Conservation (phyloP, 2,888 invertebrate genomes). For the Thymelicus lineola region DNA sequence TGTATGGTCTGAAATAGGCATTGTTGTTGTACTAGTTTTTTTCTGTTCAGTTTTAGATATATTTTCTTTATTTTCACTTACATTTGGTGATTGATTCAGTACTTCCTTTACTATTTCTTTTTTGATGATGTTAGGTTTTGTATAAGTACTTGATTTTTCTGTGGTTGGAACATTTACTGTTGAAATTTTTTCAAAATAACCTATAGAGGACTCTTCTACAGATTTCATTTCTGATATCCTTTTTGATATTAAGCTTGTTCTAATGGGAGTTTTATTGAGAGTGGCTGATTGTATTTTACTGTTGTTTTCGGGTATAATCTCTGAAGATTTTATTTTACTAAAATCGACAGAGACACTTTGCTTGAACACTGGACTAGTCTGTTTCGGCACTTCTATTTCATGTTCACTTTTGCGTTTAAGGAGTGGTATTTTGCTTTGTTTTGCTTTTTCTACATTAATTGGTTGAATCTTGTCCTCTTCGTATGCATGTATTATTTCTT, state of each 20-base stretch:
- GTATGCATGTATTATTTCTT: constrained; percentile 74
- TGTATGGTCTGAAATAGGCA: not conserved
- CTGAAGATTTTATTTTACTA: constrained; percentile 21
- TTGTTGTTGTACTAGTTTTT: constrained; percentile 6
- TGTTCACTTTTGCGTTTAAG: constrained; percentile 62
- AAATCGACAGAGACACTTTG: constrained; percentile 43
- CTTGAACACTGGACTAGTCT: constrained; percentile 36
- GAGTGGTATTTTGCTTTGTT: constrained; percentile 65
- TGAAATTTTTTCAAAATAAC: constrained; percentile 1
- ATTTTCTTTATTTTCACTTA: not conserved
- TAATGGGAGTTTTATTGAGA: constrained; percentile 19
- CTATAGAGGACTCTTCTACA: not conserved
- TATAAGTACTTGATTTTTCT: constrained; percentile 6
- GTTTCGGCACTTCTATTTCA: constrained; percentile 50
- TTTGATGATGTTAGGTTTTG: not conserved
- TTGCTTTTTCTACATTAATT: constrained; percentile 53
- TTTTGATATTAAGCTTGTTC: not conserved
- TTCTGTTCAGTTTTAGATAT: not conserved
- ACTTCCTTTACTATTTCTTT: not conserved
- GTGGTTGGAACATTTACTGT: not conserved
- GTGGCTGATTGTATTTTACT: constrained; percentile 20
- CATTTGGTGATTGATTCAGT: not conserved
- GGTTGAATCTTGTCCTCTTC: constrained; percentile 59
- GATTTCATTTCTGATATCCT: constrained; percentile 13
- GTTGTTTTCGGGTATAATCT: constrained; percentile 9